These are phyloP conservation scores for Eupithecia subfuscata DNA, from an alignment of 2,888 invertebrate species.

Conservation along the genomic window DNA sequence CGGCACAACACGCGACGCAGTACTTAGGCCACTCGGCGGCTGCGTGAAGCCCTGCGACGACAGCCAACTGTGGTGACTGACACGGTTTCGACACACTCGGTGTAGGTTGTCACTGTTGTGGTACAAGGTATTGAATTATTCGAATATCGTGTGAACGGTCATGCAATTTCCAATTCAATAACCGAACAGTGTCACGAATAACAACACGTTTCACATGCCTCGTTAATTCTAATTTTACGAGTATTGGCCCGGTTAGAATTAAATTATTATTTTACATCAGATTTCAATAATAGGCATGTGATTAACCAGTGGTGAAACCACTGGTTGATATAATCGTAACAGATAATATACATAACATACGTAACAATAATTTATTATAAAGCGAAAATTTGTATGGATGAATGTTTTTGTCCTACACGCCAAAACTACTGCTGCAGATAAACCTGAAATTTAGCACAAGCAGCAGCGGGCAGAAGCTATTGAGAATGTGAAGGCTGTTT, in stretches of 20 bases:
- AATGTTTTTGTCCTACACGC: background rate
- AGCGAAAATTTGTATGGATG: background rate
- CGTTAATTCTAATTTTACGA: background rate
- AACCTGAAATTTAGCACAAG: background rate
- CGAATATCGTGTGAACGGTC: conserved; percentile 31
- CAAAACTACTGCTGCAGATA: background rate
- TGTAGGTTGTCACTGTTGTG: conserved; percentile 38
- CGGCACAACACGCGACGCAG: conserved; percentile 41
- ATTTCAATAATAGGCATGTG: conserved; percentile 1
- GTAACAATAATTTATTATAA: background rate
- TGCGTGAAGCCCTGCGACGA: conserved; percentile 49
- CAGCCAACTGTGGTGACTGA: conserved; percentile 51
- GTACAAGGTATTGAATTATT: conserved; percentile 30
- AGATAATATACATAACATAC: background rate
- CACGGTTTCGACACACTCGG: conserved; percentile 55
- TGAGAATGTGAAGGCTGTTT: background rate
- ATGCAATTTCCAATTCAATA: conserved; percentile 19
- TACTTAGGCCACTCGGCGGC: conserved; percentile 39
- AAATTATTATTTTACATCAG: background rate
- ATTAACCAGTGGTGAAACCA: background rate
- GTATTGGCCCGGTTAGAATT: background rate
- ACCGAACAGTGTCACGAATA: conserved; percentile 14
- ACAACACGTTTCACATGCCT: conserved; percentile 9
- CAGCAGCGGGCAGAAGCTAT: background rate
- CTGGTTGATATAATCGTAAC: background rate